Evolutionary conservation across 2,888 invertebrate genomes (phyloP).

Genomic region (Drosophila cracens): DNA sequence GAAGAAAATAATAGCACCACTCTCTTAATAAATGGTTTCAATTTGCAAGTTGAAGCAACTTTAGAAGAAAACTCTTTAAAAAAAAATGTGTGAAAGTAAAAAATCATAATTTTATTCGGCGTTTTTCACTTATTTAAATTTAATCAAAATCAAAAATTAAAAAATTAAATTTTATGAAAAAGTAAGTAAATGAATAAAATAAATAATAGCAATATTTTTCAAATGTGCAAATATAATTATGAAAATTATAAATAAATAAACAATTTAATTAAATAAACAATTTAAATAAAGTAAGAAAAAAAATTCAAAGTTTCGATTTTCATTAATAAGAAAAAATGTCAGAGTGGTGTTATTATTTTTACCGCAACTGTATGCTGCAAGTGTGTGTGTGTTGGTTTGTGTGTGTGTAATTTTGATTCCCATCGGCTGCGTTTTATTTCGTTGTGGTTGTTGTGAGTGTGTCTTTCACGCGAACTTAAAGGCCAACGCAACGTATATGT

Average conservation of each 20-base stretch:
- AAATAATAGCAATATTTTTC: not conserved
- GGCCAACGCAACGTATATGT: constrained; percentile 56
- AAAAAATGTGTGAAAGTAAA: not conserved
- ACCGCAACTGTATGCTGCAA: constrained; percentile 3
- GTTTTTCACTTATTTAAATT: not conserved
- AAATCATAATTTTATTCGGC: not conserved
- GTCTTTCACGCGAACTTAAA: constrained; percentile 54
- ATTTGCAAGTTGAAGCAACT: not conserved
- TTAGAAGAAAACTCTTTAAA: not conserved
- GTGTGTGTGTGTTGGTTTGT: constrained; percentile 11
- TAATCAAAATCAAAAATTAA: not conserved
- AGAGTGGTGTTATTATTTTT: not conserved
- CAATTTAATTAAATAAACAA: not conserved
- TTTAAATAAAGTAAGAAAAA: not conserved
- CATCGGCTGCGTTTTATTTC: constrained; percentile 52
- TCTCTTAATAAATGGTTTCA: not conserved
- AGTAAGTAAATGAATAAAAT: not conserved
- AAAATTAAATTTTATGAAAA: not conserved
- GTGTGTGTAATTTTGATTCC: constrained; percentile 46
- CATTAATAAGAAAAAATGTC: not conserved
- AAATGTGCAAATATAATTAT: not conserved
- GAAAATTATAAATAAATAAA: not conserved
- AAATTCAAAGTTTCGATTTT: not conserved
- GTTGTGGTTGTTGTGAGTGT: constrained; percentile 27
- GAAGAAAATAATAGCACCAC: not conserved